Evolutionary conservation across 2,113 vertebrate genomes (phyloP).

Genomic region (Zapornia atra): DNA sequence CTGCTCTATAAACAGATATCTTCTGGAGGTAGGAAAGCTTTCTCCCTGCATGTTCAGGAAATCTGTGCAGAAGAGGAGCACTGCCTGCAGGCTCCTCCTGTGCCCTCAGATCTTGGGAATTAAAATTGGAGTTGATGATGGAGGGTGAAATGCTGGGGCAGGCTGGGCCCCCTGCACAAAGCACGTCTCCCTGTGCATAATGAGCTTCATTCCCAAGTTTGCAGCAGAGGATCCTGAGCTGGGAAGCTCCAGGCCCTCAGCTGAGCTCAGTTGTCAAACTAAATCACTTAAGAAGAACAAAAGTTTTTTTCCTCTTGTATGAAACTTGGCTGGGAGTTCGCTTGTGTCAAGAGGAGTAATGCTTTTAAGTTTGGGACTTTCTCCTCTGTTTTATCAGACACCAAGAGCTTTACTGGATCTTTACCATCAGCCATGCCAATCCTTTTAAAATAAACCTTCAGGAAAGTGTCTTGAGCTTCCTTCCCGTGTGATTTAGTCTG

Average conservation of each 20-base stretch:
- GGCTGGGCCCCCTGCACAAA: not conserved
- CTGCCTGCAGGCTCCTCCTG: not conserved
- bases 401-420: not conserved
- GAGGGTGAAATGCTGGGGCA: not conserved
- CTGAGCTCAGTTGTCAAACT: not conserved
- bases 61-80: not conserved
- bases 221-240: not conserved
- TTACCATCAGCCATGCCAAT: not conserved
- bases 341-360: not conserved
- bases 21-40: not conserved
- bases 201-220: not conserved
- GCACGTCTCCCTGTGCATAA: not conserved
- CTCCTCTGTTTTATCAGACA: not conserved
- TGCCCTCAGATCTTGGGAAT: not conserved
- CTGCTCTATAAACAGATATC: accelerated
- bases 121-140: accelerated
- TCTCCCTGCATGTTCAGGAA: not conserved
- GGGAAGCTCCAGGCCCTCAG: not conserved
- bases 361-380: not conserved
- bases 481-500: not conserved
- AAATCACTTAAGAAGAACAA: not conserved
- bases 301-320: not conserved
- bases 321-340: not conserved
- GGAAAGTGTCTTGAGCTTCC: not conserved
- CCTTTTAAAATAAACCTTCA: not conserved